Percentiles rank a stretch among this genome's conserved stretches.
Evolutionary conservation across 2,888 invertebrate species (phyloP).

Genomic region (Pyrrhia umbra): DNA sequence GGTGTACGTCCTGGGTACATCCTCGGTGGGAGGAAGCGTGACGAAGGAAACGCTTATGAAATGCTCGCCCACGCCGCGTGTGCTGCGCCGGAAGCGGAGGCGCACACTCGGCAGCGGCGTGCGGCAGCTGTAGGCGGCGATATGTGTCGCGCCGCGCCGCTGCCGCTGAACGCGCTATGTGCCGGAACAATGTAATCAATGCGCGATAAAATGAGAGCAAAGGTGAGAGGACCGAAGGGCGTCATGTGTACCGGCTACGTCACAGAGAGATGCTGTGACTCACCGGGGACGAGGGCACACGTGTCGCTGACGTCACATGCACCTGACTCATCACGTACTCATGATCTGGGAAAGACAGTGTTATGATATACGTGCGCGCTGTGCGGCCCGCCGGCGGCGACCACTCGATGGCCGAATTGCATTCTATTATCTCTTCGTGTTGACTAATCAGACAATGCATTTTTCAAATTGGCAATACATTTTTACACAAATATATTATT

Average conservation of each 20-base stretch:
- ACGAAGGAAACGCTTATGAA: constrained; percentile 86
- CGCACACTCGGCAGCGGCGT: constrained; percentile 65
- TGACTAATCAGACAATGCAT: constrained; percentile 19
- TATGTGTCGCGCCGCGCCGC: constrained; percentile 50
- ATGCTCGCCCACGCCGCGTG: constrained; percentile 79
- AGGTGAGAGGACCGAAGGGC: constrained; percentile 75
- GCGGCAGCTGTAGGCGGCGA: constrained; percentile 73
- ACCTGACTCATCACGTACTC: constrained; percentile 81
- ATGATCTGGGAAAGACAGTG: constrained; percentile 68
- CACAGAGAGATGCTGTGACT: constrained; percentile 80
- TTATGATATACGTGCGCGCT: constrained; percentile 44
- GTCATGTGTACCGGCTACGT: constrained; percentile 72
- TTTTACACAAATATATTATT: too few relatives aligned
- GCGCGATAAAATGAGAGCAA: constrained; percentile 71
- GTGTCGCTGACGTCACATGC: constrained; percentile 82
- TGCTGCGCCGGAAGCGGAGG: constrained; percentile 82
- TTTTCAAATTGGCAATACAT: too few relatives aligned
- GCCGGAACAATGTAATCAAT: constrained; percentile 67
- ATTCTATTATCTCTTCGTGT: constrained; percentile 32
- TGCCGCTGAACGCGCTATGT: constrained; percentile 46
- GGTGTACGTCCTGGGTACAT: constrained; percentile 60
- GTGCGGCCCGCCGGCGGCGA: constrained; percentile 25
- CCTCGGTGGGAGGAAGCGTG: constrained; percentile 79
- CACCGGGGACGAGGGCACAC: constrained; percentile 77
- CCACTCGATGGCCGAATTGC: constrained; percentile 34